Base-by-base conservation (phyloP, 2,797 vertebrate species). In the Rhinella marina region DNA sequence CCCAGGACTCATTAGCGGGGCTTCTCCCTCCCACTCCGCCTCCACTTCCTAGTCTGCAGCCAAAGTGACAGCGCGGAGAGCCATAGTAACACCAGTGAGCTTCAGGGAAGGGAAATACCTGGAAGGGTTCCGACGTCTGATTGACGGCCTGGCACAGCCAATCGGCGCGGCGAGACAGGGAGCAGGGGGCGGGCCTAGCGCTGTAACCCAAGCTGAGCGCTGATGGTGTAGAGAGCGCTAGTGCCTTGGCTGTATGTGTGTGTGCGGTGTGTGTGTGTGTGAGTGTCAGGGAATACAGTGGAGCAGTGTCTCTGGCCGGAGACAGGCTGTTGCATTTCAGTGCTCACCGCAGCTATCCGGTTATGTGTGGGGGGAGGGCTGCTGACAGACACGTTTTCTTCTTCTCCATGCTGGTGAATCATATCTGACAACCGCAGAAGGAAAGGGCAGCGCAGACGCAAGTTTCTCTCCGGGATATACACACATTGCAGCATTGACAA, bases 261-360 rank as follows among this genome's bases (percentile, higher is more conserved):
- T 81, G 82, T 81, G 64, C 48, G 64, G 82, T 80, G 29, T 79
- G 86, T 68, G 73, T 27, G 87, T 54, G 88, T 11, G 84, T 25
- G 84, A 82, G 88, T 83, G 84, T 89, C 88, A 89, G 88, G 88
- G 88, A 89, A 89, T 89, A 83, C 88, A 89, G 84, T 86, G 88
- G 82, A 89, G 88, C 88, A 89, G 88, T 89, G 80, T 89, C 88
- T 89, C 88, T 89, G 84, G 82, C 85, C 62, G 59, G 88, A 86
- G 88, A 89, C 78, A 89, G 88, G 88, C 88, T 89, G 88, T 86
- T 89, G 88, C 88, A 89, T 89, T 89, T 89, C 88, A 89, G 88
- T 89, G 88, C 88, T 89, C 86, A 79, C 88, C 86, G 85, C 88
- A 83, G 61, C 88, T 80, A 79, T 78, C 85, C 75, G 70, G 85